Percentiles rank a stretch among this genome's conserved stretches.
These are phyloP conservation scores for Cydia strobilella DNA, from an alignment of 1,140 invertebrate genomes.

Conservation along the genomic window DNA sequence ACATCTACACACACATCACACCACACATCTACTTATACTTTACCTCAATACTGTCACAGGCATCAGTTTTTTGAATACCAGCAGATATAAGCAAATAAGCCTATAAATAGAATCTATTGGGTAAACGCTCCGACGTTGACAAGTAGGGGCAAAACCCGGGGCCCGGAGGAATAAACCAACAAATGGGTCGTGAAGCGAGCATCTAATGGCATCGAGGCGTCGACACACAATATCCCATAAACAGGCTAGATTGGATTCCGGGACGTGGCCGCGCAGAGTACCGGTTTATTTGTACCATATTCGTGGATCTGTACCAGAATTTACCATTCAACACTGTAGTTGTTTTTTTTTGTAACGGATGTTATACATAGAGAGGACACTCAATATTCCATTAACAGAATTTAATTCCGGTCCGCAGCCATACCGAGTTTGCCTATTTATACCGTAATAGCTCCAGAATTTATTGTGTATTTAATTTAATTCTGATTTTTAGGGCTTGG, in stretches of 20 bases:
- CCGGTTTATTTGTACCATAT: conserved; percentile 15
- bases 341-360: too few species aligned
- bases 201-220: conserved; percentile 34
- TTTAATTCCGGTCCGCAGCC: too few species aligned
- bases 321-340: not conserved
- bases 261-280: not conserved
- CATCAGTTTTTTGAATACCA: not conserved
- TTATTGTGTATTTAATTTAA: too few species aligned
- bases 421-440: too few species aligned
- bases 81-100: not conserved
- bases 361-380: too few species aligned
- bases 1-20: too few species aligned
- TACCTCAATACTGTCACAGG: not conserved
- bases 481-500: not conserved
- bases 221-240: conserved; percentile 33
- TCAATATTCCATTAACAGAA: too few species aligned
- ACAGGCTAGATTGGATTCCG: conserved; percentile 28
- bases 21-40: not conserved
- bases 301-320: not conserved
- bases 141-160: conserved; percentile 19
- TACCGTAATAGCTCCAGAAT: too few species aligned
- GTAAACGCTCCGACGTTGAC: conserved; percentile 16
- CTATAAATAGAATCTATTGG: conserved; percentile 30
- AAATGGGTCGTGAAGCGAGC: conserved; percentile 30
- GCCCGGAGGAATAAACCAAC: conserved; percentile 21